Percentiles rank a stretch among this genome's conserved stretches.
Evolutionary conservation across 2,888 invertebrate genomes (phyloP).

Genomic region (Hecatera dysodea): DNA sequence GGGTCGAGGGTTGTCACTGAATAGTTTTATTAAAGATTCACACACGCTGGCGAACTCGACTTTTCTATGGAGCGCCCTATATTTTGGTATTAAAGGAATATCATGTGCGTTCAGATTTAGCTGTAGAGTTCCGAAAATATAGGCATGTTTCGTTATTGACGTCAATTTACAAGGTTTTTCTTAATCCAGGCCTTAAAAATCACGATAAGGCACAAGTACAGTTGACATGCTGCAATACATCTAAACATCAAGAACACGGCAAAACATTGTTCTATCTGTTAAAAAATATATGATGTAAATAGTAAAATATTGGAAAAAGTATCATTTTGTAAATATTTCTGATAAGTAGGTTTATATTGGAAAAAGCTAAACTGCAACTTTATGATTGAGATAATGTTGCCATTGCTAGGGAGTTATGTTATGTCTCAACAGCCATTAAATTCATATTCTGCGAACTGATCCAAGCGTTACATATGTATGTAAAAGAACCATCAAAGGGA

Average conservation of each 20-base stretch:
- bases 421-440: neutral
- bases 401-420: no score
- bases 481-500: no score
- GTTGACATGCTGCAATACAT: no score
- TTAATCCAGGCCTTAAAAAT: no score
- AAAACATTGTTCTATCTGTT: no score
- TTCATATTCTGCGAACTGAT: neutral
- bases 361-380: neutral
- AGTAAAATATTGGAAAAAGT: no score
- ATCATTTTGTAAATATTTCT: no score
- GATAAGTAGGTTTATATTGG: neutral
- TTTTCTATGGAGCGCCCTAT: conserved; percentile 50
- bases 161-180: neutral
- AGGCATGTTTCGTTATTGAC: neutral
- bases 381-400: neutral
- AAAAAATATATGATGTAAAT: no score
- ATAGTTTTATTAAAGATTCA: conserved; percentile 68
- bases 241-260: no score
- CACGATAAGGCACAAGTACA: no score
- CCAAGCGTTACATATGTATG: neutral
- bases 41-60: conserved; percentile 38
- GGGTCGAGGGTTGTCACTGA: conserved; percentile 44
- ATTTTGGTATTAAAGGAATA: conserved; percentile 39
- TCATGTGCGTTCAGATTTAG: conserved; percentile 17
- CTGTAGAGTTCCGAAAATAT: neutral